Percentiles rank a stretch among this genome's conserved stretches.
Conservation (phyloP, 1,140 invertebrate genomes). For the Pararge aegeria region DNA sequence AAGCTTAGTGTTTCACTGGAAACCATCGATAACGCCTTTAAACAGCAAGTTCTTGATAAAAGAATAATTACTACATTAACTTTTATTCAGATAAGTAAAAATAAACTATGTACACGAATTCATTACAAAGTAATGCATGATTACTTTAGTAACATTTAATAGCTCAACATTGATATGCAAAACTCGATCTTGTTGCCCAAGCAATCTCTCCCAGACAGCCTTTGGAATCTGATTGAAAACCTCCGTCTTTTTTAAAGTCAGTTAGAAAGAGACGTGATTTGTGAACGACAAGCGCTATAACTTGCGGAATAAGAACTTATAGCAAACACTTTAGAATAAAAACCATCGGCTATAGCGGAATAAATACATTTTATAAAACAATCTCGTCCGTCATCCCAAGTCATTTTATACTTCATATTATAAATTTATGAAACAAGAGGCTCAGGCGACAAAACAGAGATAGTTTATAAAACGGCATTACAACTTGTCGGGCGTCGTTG, state of each 20-base stretch:
- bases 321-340: not conserved
- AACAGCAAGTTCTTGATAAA: no score
- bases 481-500: slow-evolving; percentile 2
- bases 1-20: no score
- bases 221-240: no score
- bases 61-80: no score
- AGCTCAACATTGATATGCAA: no score
- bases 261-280: not conserved
- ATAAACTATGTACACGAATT: no score
- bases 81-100: no score
- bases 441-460: slow-evolving; percentile 8
- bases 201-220: no score
- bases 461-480: slow-evolving; percentile 4
- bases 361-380: slow-evolving; percentile 8
- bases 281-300: not conserved
- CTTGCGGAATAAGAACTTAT: not conserved
- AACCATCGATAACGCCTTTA: no score
- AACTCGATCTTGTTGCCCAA: no score
- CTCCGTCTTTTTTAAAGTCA: not conserved
- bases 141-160: no score
- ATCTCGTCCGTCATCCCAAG: slow-evolving; percentile 6
- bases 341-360: not conserved
- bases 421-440: slow-evolving; percentile 11
- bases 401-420: slow-evolving; percentile 13
- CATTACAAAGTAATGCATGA: no score